A percentile compares a stretch with the other conserved stretches of the same genome.
Conservation (phyloP, 2,888 invertebrate genomes). For the Pristionchus arcanus region DNA sequence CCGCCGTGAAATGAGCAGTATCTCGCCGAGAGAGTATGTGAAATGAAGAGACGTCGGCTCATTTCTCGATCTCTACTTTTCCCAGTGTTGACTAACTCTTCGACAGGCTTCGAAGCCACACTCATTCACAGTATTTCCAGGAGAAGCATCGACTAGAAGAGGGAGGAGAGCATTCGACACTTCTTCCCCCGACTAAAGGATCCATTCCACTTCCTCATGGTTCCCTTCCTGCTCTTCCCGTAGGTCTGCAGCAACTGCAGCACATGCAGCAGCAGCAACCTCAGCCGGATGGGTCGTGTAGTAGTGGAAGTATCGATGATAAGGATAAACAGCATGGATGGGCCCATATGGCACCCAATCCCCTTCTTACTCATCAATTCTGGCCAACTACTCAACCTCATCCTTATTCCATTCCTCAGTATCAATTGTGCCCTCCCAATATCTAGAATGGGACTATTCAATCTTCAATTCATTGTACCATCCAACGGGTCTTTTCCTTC, state of each 20-base stretch:
- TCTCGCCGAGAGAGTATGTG: too few species aligned
- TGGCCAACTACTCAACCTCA: background rate
- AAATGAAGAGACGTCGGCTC: too few species aligned
- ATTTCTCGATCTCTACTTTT: background rate
- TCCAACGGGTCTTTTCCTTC: slow-evolving; percentile 32
- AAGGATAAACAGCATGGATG: background rate
- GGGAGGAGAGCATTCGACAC: slow-evolving; percentile 63
- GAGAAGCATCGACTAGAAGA: slow-evolving; percentile 74
- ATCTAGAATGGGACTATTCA: background rate
- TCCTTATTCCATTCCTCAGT: slow-evolving; percentile 42
- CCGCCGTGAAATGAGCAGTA: too few species aligned
- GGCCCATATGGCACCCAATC: slow-evolving; percentile 20
- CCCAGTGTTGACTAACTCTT: background rate
- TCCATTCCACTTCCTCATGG: slow-evolving; percentile 34
- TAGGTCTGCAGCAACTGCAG: slow-evolving; percentile 4
- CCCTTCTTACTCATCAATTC: slow-evolving; percentile 29
- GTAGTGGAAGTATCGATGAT: background rate
- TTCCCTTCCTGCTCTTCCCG: background rate
- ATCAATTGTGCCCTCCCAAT: slow-evolving; percentile 53
- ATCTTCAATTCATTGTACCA: background rate
- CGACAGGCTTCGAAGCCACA: background rate
- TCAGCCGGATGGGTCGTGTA: background rate
- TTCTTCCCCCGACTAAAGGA: slow-evolving; percentile 61
- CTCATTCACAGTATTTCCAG: slow-evolving; percentile 62
- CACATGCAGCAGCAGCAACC: background rate